Evolutionary conservation across 2,797 vertebrate genomes (phyloP).

Genomic region (Falco concolor): DNA sequence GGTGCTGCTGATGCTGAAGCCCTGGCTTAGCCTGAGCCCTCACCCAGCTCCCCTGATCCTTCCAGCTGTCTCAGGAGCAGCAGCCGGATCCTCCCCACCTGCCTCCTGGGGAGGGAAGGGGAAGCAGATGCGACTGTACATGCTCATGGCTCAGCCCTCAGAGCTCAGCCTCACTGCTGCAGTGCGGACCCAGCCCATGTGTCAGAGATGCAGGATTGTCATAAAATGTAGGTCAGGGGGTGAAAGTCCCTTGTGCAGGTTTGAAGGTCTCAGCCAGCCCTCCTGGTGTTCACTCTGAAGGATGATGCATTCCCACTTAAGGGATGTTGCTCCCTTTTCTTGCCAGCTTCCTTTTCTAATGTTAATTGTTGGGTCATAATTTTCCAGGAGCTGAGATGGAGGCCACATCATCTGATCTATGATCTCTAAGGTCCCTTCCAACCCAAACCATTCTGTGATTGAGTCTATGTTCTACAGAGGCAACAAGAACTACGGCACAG

Average conservation of each 20-base stretch:
- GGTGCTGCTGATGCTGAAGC: neutral
- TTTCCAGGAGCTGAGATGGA: neutral
- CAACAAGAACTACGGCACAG: neutral
- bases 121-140: neutral
- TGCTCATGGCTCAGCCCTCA: neutral
- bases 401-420: neutral
- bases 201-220: neutral
- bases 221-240: neutral
- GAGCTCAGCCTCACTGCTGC: neutral
- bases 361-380: accelerated
- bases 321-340: neutral
- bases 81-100: neutral
- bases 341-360: neutral
- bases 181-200: accelerated
- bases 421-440: too few relatives aligned
- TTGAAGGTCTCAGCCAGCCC: neutral
- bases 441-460: too few relatives aligned
- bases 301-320: neutral
- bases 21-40: neutral
- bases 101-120: neutral
- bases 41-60: neutral
- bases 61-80: neutral
- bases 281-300: neutral
- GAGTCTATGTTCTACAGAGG: neutral
- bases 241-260: neutral